These are phyloP conservation scores for Diceros bicornis DNA, from an alignment of 2,797 vertebrate genomes.

Conservation along the genomic window DNA sequence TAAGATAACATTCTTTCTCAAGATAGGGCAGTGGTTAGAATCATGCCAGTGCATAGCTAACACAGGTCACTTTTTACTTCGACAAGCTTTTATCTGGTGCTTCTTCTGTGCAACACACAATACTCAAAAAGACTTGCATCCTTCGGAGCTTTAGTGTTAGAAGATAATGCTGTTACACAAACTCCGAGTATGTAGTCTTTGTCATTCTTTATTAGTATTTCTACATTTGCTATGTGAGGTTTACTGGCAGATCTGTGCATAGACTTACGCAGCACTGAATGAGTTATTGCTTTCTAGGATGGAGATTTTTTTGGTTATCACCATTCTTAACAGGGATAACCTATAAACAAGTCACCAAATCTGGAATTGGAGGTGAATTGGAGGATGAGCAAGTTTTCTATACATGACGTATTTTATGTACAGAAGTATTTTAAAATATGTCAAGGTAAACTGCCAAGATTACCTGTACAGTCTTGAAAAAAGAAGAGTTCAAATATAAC, in stretches of 20 bases:
- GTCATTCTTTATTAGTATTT: background rate
- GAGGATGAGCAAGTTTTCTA: constrained; percentile 62
- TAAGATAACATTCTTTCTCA: constrained; percentile 58
- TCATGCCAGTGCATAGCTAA: background rate
- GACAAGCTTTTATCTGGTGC: constrained; percentile 25
- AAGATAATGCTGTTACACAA: background rate
- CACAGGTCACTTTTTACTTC: background rate
- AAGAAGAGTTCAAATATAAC: constrained; percentile 80
- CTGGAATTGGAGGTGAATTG: constrained; percentile 59
- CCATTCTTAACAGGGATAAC: constrained; percentile 43
- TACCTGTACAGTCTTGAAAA: constrained; percentile 83
- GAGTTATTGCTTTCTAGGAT: constrained; percentile 56
- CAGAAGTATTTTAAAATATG: constrained; percentile 63
- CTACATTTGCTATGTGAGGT: background rate
- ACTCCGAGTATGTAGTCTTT: background rate
- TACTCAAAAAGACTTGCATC: background rate
- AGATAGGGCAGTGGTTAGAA: background rate
- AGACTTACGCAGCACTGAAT: background rate
- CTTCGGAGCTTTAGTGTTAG: background rate
- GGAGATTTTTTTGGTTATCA: constrained; percentile 10
- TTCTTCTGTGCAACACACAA: background rate
- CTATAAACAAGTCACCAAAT: background rate
- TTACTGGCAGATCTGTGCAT: background rate
- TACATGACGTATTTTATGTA: constrained; percentile 69
- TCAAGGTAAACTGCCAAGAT: constrained; percentile 69